These are phyloP conservation scores for Sebastes kiyomatsui DNA, from an alignment of 2,797 vertebrate species.

Conservation along the genomic window DNA sequence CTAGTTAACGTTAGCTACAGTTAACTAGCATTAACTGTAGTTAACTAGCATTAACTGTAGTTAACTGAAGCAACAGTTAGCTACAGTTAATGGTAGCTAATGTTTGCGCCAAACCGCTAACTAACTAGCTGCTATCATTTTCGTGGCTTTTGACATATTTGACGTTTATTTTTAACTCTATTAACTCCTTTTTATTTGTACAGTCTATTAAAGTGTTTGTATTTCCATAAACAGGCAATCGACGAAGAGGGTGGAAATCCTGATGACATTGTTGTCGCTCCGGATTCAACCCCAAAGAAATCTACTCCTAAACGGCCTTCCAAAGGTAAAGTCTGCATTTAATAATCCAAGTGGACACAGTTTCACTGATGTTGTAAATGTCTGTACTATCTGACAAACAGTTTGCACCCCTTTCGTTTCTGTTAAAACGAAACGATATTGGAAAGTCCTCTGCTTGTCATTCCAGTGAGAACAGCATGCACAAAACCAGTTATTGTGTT, in stretches of 20 bases:
- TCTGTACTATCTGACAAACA: neutral
- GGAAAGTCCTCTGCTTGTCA: too few relatives aligned
- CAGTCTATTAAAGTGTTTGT: fast-evolving
- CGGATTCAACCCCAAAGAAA: constrained; percentile 85
- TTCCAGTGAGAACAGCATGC: too few relatives aligned
- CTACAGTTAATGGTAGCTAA: neutral
- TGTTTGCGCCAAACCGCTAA: neutral
- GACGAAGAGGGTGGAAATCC: constrained; percentile 95
- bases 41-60: too few relatives aligned
- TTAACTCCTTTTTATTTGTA: neutral
- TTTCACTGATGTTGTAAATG: fast-evolving
- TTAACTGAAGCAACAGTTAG: neutral
- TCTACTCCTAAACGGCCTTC: constrained; percentile 79
- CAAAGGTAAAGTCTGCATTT: constrained; percentile 84
- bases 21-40: too few relatives aligned
- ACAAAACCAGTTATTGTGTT: too few relatives aligned
- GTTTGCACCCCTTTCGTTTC: too few relatives aligned
- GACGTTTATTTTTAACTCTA: neutral
- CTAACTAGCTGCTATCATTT: neutral
- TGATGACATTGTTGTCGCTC: constrained; percentile 85
- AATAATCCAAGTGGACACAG: too few relatives aligned
- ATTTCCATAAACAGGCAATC: constrained; percentile 83
- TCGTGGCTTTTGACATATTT: too few relatives aligned
- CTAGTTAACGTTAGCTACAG: too few relatives aligned
- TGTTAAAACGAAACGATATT: too few relatives aligned